Evolutionary conservation across 2,113 vertebrate genomes (phyloP).

Genomic region (Crotalus helleri): DNA sequence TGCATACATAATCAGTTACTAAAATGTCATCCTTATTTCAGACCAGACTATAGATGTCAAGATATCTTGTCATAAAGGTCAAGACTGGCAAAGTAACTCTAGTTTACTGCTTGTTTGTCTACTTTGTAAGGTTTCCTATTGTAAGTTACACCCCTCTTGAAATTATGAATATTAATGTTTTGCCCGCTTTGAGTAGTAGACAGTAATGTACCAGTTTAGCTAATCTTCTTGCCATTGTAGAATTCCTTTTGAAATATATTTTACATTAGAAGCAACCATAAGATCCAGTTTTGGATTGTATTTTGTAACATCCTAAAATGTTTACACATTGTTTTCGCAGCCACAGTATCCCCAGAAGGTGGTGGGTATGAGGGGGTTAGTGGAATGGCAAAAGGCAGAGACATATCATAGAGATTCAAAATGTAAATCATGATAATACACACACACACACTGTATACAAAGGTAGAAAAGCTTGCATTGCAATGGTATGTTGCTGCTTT

Average conservation of each 20-base stretch:
- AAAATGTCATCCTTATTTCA: conserved; percentile 28
- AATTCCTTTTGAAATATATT: neutral
- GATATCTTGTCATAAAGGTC: neutral
- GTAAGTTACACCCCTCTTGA: neutral
- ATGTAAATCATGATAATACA: neutral
- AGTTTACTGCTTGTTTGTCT: neutral
- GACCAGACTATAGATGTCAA: conserved; percentile 18
- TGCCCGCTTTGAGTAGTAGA: neutral
- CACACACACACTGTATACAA: neutral
- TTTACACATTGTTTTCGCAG: neutral
- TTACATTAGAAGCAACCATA: neutral
- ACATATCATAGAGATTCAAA: neutral
- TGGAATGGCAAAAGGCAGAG: neutral
- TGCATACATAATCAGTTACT: neutral
- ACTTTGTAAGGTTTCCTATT: neutral
- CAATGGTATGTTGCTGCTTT: neutral
- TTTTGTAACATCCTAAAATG: neutral
- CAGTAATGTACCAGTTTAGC: neutral
- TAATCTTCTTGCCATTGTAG: neutral
- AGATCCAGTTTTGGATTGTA: neutral
- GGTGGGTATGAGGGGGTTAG: neutral
- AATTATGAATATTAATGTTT: neutral
- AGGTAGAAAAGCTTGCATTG: neutral
- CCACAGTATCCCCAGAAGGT: neutral
- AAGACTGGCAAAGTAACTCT: neutral